Conservation (phyloP, 2,113 vertebrate genomes). For the Laterallus jamaicensis region DNA sequence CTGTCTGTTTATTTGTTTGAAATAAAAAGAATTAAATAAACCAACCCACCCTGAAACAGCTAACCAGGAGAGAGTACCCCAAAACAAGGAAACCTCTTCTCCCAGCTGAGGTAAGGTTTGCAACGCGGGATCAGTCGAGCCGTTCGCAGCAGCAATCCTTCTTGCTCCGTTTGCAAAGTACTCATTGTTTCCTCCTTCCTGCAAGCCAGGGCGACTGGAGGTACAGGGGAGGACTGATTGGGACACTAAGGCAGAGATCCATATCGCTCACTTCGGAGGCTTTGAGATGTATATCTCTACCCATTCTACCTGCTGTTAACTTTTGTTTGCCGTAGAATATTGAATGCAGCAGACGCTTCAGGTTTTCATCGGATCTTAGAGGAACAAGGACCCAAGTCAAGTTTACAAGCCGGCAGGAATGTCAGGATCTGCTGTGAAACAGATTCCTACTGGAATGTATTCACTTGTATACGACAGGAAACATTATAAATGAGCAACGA, state of each 20-base stretch:
- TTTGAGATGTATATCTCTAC: not conserved
- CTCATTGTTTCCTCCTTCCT: not conserved
- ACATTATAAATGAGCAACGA: not conserved
- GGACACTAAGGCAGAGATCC: not conserved
- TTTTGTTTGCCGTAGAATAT: not conserved
- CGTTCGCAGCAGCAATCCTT: not conserved
- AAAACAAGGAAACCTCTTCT: not conserved
- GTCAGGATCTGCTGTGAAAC: not conserved
- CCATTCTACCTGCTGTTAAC: not conserved
- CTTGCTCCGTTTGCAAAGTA: not conserved
- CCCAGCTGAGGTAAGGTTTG: not conserved
- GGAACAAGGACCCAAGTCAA: not conserved
- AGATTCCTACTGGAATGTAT: not conserved
- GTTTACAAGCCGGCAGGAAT: not conserved
- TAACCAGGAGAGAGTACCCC: not conserved
- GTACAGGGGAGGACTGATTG: not conserved
- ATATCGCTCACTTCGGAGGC: not conserved
- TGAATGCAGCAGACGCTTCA: not conserved
- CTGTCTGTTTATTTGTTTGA: not conserved
- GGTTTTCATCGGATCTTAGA: not conserved
- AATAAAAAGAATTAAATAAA: not conserved
- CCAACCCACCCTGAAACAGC: not conserved
- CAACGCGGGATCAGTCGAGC: not conserved
- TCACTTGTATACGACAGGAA: not conserved
- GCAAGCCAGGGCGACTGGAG: not conserved